phyloP scores from a whole-genome alignment of 2,113 vertebrate species.

The Coturnix japonica region DNA sequence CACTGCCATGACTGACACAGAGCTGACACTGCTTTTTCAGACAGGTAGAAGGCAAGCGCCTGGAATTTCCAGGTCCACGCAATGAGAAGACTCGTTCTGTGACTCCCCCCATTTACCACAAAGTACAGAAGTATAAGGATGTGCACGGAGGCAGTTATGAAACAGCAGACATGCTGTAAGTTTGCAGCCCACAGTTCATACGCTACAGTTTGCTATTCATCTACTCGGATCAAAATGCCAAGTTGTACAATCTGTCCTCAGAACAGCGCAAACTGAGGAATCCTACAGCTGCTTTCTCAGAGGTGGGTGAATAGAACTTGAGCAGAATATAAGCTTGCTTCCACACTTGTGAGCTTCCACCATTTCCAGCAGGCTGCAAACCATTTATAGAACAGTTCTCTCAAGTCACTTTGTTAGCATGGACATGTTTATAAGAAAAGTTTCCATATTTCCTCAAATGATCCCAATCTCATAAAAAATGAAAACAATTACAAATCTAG shows the following conservation, averaged over 20 bases:
- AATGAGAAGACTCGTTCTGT: background rate
- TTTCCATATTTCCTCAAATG: background rate
- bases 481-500: background rate
- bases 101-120: background rate
- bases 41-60: background rate
- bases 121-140: fast-evolving
- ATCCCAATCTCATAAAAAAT: constrained; percentile 11
- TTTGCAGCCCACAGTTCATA: background rate
- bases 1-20: background rate
- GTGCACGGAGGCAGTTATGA: background rate
- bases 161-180: constrained; percentile 18
- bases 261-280: constrained; percentile 32
- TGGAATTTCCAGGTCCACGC: background rate
- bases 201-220: constrained; percentile 2
- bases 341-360: constrained; percentile 36
- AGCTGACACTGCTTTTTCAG: background rate
- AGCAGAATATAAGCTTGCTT: constrained; percentile 1
- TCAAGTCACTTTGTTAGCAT: constrained; percentile 40
- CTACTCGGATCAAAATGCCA: constrained; percentile 24
- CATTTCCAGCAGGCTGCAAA: constrained; percentile 22
- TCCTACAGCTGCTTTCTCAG: constrained; percentile 53
- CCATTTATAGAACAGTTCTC: background rate
- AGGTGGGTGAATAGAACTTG: background rate
- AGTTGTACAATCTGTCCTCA: background rate
- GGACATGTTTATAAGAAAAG: background rate